Conservation (phyloP, 1,140 invertebrate genomes). For the Drosophila malerkotliana region DNA sequence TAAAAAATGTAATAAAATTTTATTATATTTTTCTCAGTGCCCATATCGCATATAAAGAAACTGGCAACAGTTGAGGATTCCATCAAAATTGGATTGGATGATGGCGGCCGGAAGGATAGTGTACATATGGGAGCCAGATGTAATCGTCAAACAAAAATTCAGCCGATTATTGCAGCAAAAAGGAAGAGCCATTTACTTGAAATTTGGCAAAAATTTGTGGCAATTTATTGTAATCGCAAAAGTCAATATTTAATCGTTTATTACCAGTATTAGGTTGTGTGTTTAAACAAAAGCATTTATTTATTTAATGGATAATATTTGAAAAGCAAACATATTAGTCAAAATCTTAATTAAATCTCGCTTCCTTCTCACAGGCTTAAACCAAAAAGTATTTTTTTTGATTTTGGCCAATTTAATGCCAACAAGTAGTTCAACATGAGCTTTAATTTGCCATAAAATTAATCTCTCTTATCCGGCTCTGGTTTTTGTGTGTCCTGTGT, state of each 20-base stretch:
- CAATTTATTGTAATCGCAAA: not conserved
- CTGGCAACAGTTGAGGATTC: not conserved
- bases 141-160: conserved; percentile 35
- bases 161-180: conserved; percentile 17
- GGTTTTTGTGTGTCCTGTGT: not conserved
- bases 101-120: not conserved
- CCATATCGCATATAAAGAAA: not conserved
- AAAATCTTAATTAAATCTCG: conserved; percentile 13
- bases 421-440: conserved; percentile 19
- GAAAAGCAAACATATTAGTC: conserved; percentile 6
- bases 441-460: conserved; percentile 27
- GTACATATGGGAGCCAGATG: conserved; percentile 22
- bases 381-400: not conserved
- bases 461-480: not conserved
- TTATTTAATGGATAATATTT: not conserved
- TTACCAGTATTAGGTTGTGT: not conserved
- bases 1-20: no score
- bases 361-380: not conserved
- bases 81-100: conserved; percentile 2
- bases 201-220: no score
- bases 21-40: not conserved
- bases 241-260: not conserved
- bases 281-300: not conserved
- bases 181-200: not conserved
- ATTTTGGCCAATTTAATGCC: conserved; percentile 5